Evolutionary conservation across 2,888 invertebrate species (phyloP), one percentile per base, ranked within the genome.

Genomic region (Mellilla xanthometata): DNA sequence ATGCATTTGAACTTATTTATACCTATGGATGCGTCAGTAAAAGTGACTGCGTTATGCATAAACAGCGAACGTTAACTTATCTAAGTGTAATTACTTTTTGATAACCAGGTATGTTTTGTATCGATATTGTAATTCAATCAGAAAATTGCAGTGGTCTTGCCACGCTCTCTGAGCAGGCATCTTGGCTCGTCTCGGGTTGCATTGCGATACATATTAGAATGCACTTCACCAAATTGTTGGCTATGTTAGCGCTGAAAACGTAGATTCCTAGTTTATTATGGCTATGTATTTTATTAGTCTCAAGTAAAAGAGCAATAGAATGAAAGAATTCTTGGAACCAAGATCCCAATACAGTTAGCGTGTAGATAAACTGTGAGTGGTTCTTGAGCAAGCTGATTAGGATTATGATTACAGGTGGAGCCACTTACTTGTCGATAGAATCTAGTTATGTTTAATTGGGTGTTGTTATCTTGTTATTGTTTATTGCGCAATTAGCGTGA

Each of bases 91-190:
- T 19, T 5, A 19, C 15, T 19, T 19, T 19, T 19, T 19, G 6
- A 19, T 19, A 19, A 19, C 4, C 6, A 6, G 15, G 15, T 15
- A 33, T 13, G 13, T 43, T 5, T 33, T 13, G 26, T 10, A 12
- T 27, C 5, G 24, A 24, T 24, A 34, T 49, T 27, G 29, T 10
- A 34, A 35, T 30, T 42, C 41, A 39, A 51, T 49, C 33, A 49
- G 32, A 7, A 8, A 27, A 35, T 48, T 57, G 47, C 49, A 29
- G 41, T 58, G 54, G 45, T 24, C 12, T n/a, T 4, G 12, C 10
- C 10, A 79, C 81, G 81, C 82, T 85, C 75, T 84, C 81, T 81
- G 67, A 60, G 58, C 79, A 78, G 59, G 67, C 54, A 81, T 58
- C 35, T 54, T 41, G n/a, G 12, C 10, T 28, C 29, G 27, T 28